Percentiles rank a stretch among this genome's conserved stretches.
phyloP scores from a whole-genome alignment of 2,888 invertebrate species.

The Nesidiocoris tenuis region DNA sequence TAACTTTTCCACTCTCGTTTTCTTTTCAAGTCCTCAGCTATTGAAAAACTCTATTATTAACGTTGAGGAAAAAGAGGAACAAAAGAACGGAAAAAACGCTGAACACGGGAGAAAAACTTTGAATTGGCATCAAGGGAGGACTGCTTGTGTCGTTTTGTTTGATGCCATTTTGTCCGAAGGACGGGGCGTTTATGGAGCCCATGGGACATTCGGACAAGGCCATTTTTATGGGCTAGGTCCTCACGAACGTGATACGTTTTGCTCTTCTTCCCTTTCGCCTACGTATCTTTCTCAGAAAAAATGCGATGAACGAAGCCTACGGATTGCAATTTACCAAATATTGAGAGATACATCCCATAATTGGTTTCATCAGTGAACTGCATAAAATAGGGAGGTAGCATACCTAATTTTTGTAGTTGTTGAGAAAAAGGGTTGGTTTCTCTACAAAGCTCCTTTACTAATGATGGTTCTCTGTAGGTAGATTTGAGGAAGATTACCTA shows the following conservation, averaged over 20 bases:
- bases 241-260: not conserved
- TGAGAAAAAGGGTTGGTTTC: too few species aligned
- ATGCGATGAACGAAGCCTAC: too few species aligned
- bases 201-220: constrained; percentile 10
- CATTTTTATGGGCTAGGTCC: not conserved
- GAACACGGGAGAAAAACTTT: constrained; percentile 4
- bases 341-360: too few species aligned
- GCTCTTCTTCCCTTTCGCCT: too few species aligned
- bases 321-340: too few species aligned
- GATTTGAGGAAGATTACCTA: too few species aligned
- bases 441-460: too few species aligned
- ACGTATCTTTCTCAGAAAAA: too few species aligned
- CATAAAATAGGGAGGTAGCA: too few species aligned
- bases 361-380: too few species aligned
- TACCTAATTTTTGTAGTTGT: not conserved
- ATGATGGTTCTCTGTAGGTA: too few species aligned
- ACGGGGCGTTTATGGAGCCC: constrained; percentile 3
- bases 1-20: constrained; percentile 20
- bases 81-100: not conserved
- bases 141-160: constrained; percentile 17
- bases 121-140: constrained; percentile 28
- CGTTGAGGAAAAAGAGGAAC: not conserved
- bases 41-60: constrained; percentile 36
- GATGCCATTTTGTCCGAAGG: not conserved
- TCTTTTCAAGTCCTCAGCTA: constrained; percentile 20